Base-by-base conservation (phyloP, 2,113 vertebrate species). In the Scatophagus argus region DNA sequence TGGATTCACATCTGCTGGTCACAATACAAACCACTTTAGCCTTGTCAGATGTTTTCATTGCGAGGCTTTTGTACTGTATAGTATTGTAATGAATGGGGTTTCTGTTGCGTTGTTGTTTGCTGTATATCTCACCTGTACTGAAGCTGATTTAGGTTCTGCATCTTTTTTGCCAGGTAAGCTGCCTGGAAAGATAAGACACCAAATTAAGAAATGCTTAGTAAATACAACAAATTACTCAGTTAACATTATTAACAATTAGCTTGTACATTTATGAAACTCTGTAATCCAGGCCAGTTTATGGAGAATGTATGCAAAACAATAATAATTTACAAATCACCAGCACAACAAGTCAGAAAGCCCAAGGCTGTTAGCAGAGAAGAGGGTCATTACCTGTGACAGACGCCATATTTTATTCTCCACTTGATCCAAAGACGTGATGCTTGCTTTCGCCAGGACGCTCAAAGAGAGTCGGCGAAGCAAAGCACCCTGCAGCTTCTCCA, bases 321-420 rank as follows among this genome's bases (percentile, higher is more conserved):
- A n/a, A 34, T 25, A 5, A 25, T 44, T 32, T 11, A 8, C n/a
- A 44, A n/a, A n/a, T 43, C 16, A 21, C 41, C 27, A 16, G 21
- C 32, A 23, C 16, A 38, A 54, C 1, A 68, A 29, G 17, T 1
- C 23, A 19, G 34, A 68, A 6, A 52, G 12, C 0, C 46, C 4
- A n/a, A 17, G 12, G 31, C 12, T 62, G 7, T 21, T 31, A 21
- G 23, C 29, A 54, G 59, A 31, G 5, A 38, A 29, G 25, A 16
- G 39, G n/a, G n/a, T 21, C 4, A 1, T 67, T 79, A 95, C 94
- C 91, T 95, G 94, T 59, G 88, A 10, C 8, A 0, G 54, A 64
- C 43, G 89, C 93, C 91, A 94, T 0, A 3, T 75, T 49, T 85
- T 90, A 8, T 73, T 47, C 44, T 74, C 21, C 23, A 94, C 39